Evolutionary conservation across 2,888 invertebrate genomes (phyloP).

Genomic region (Limnephilus lunatus): DNA sequence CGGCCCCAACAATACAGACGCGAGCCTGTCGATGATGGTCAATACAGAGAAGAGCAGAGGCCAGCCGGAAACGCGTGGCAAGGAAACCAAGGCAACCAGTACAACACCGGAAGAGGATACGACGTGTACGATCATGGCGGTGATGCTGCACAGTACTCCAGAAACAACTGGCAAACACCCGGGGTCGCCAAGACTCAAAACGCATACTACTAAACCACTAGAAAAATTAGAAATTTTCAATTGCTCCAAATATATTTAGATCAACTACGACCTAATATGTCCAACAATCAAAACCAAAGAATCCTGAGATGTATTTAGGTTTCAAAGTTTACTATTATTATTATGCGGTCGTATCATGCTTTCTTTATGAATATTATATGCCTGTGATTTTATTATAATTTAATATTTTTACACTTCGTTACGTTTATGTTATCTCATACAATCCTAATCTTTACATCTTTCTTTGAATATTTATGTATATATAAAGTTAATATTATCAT

Average conservation of each 20-base stretch:
- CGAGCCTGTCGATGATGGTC: constrained; percentile 54
- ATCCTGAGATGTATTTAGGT: not conserved
- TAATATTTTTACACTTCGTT: not conserved
- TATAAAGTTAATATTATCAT: not conserved
- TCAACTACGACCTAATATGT: not conserved
- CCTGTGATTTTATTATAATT: not conserved
- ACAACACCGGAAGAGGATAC: constrained; percentile 45
- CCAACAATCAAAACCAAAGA: not conserved
- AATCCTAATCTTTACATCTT: not conserved
- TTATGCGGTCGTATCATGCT: not conserved
- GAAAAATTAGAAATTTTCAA: constrained; percentile 6
- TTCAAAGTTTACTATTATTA: not conserved
- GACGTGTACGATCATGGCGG: constrained; percentile 28
- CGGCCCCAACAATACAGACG: not conserved
- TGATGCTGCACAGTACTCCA: not conserved
- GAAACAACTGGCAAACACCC: constrained; percentile 36
- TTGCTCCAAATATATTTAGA: constrained; percentile 12
- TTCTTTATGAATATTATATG: not conserved
- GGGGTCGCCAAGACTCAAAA: constrained; percentile 33
- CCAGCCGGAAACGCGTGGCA: constrained; percentile 49
- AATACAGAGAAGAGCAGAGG: constrained; percentile 53
- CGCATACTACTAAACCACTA: constrained; percentile 30
- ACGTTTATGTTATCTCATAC: not conserved
- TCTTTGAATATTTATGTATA: not conserved
- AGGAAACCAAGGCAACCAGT: constrained; percentile 53